Evolutionary conservation across 1,140 invertebrate genomes (phyloP).

Genomic region (Hyposmocoma kahamanoa): DNA sequence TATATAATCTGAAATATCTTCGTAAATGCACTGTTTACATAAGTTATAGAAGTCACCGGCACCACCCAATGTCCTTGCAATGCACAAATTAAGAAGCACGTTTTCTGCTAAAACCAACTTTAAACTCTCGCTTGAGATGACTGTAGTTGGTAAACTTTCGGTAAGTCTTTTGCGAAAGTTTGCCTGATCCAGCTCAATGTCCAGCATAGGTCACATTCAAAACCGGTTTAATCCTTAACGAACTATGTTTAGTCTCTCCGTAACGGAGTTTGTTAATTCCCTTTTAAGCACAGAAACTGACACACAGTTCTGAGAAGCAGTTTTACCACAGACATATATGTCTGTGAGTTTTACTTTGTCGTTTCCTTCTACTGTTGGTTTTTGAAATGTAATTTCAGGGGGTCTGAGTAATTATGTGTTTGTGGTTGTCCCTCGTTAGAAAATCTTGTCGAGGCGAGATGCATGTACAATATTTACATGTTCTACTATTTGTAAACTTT

Average conservation of each 20-base stretch:
- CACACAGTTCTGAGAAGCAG: too few relatives aligned
- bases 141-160: slow-evolving; percentile 7
- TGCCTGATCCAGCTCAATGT: not conserved
- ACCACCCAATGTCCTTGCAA: not conserved
- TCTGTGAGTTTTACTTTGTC: too few relatives aligned
- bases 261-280: not conserved
- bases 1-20: not conserved
- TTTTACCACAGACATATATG: too few relatives aligned
- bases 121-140: slow-evolving; percentile 10
- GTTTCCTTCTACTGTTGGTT: too few relatives aligned
- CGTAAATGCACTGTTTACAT: not conserved
- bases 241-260: not conserved
- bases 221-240: not conserved
- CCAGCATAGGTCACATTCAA: not conserved
- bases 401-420: not conserved
- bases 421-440: not conserved
- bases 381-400: too few relatives aligned
- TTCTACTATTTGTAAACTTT: not conserved
- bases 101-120: slow-evolving; percentile 6
- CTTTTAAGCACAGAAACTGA: not conserved
- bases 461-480: not conserved
- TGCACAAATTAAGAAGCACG: too few relatives aligned
- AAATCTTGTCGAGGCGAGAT: not conserved
- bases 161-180: slow-evolving; percentile 9
- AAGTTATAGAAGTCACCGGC: not conserved